Base-by-base conservation (phyloP, 2,113 vertebrate genomes). In the Melozone crissalis region DNA sequence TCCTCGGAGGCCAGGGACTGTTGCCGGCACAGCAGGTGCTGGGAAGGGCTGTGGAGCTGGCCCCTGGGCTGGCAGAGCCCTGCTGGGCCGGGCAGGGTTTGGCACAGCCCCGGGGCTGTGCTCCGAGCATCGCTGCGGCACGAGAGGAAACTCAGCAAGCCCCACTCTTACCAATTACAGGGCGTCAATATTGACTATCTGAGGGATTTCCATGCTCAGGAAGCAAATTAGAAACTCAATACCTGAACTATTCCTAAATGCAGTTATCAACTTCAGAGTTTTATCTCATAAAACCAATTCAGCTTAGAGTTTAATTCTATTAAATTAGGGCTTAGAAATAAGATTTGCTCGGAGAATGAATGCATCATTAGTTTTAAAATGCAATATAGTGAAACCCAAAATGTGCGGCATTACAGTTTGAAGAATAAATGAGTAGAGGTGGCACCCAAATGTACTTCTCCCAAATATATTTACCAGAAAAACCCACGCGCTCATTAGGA, bases 221-320 rank as follows among this genome's bases (percentile, higher is more conserved):
- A 98, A 98, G 97, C 97, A 98, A 98, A 98, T 98, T 97, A 98
- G 98, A 98, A 98, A 98, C 98, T 98, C 98, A 98, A 98, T 98
- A 98, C 97, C 98, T 98, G 98, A 98, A 98, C 98, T 98, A 97
- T 98, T 97, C 96, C 97, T 98, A 98, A 98, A 98, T 94, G 97
- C 95, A 97, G 98, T 98, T 98, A 98, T 98, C 98, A 98, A 98
- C 98, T 98, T 98, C 96, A 96, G 98, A 98, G 98, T 98, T 98
- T 98, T 98, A 98, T 98, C 98, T 98, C 98, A 98, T 98, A 98
- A 98, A 98, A 98, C 98, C 97, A 98, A 98, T 98, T 97, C 98
- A 97, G 97, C 97, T 98, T 98, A 97, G 97, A 98, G 96, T 98
- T 98, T 98, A 98, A 98, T 98, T 98, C 98, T 98, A 98, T 98